phyloP scores from a whole-genome alignment of 23 tunicate genomes.

The Phallusia fumigata region DNA sequence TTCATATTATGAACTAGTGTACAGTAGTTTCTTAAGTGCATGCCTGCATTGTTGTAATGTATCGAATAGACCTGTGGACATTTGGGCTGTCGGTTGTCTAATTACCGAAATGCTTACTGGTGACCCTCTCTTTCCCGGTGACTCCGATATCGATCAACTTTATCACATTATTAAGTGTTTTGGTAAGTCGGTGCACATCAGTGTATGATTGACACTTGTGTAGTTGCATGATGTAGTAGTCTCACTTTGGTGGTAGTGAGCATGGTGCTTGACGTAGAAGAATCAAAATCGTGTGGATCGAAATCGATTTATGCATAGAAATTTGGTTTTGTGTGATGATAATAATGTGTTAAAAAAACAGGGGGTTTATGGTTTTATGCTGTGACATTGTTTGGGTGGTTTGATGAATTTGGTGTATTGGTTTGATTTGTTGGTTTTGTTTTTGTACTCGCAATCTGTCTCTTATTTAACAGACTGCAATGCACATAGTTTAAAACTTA shows the following conservation, averaged over 20 bases:
- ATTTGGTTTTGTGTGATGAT: too few species aligned
- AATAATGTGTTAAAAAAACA: too few species aligned
- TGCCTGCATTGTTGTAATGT: conserved; percentile 2
- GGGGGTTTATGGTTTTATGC: too few species aligned
- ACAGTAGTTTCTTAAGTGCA: too few species aligned
- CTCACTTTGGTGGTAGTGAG: background rate
- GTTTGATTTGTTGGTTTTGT: too few species aligned
- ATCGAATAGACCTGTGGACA: conserved; percentile 68
- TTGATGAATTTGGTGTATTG: too few species aligned
- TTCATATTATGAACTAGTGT: too few species aligned
- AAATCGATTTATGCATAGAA: too few species aligned
- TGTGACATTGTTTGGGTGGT: too few species aligned
- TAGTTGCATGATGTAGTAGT: background rate
- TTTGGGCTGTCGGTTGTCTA: conserved; percentile 98
- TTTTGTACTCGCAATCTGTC: too few species aligned
- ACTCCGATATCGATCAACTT: conserved; percentile 97
- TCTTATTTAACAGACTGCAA: too few species aligned
- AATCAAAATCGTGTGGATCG: background rate
- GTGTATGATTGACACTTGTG: background rate
- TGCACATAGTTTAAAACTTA: too few species aligned
- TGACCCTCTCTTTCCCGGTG: conserved; percentile 96
- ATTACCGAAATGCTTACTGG: conserved; percentile 95
- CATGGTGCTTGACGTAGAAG: background rate
- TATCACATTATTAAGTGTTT: conserved; percentile 88
- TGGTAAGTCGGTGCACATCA: conserved; percentile 51